Evolutionary conservation across 64 coral and sea anemone genomes (phyloP).

Genomic region (Pachyseris speciosa): DNA sequence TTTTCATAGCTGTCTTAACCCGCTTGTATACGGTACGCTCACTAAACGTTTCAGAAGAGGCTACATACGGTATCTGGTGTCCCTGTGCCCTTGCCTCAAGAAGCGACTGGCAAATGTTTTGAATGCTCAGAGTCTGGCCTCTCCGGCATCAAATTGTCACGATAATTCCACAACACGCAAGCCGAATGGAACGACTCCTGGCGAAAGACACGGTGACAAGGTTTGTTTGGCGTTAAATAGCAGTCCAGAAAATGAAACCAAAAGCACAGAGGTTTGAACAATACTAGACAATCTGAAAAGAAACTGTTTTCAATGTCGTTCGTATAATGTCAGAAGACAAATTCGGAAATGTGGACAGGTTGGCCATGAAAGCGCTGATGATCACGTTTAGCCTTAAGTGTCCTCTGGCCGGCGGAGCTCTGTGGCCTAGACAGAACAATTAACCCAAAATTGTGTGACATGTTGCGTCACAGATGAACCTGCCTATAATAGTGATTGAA

Average conservation of each 20-base stretch:
- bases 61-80: constrained; percentile 72
- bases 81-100: constrained; percentile 63
- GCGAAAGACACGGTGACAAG: not conserved
- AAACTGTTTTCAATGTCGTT: too few relatives aligned
- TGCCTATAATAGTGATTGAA: too few relatives aligned
- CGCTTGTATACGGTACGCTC: constrained; percentile 67
- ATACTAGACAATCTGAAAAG: too few relatives aligned
- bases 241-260: not conserved
- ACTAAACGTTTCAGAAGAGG: constrained; percentile 70
- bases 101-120: not conserved
- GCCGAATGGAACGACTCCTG: not conserved
- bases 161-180: not conserved
- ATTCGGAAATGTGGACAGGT: too few relatives aligned
- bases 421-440: too few relatives aligned
- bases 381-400: too few relatives aligned
- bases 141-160: not conserved
- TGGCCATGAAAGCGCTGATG: too few relatives aligned
- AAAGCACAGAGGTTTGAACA: too few relatives aligned
- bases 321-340: too few relatives aligned
- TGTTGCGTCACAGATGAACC: too few relatives aligned
- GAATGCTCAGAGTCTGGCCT: not conserved
- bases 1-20: constrained; percentile 71
- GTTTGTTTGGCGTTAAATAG: not conserved
- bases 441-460: too few relatives aligned
- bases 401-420: too few relatives aligned